Conservation (phyloP, 2,113 vertebrate genomes). For the Nothoprocta pentlandii region DNA sequence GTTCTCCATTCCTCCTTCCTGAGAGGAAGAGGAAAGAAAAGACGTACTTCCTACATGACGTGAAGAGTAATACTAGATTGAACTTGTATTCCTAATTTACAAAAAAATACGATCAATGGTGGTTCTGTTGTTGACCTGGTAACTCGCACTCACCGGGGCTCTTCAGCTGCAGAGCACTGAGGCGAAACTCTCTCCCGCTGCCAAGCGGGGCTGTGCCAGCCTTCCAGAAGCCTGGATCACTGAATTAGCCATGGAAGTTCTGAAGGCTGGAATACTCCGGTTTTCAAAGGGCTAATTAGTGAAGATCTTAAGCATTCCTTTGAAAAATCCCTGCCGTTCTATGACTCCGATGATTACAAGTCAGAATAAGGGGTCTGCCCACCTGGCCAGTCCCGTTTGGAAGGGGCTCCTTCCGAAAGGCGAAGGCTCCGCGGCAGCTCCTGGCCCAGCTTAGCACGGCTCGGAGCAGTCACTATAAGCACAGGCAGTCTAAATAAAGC, state of each 20-base stretch:
- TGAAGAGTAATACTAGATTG: fast-evolving
- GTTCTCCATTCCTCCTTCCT: neutral
- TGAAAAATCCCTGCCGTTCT: neutral
- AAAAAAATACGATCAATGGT: neutral
- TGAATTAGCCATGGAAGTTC: neutral
- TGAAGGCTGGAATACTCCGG: fast-evolving
- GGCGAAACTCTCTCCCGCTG: neutral
- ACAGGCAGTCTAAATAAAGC: neutral
- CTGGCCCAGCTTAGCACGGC: neutral
- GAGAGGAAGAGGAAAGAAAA: neutral
- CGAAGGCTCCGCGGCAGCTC: fast-evolving
- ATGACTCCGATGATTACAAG: neutral
- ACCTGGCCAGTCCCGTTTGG: neutral
- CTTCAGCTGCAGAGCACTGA: neutral
- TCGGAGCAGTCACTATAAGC: fast-evolving
- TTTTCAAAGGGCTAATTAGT: neutral
- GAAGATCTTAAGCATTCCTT: neutral
- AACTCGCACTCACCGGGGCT: neutral
- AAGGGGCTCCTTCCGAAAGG: neutral
- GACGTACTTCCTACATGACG: neutral
- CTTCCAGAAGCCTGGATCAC: neutral
- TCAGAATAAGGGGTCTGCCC: neutral
- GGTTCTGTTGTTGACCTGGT: neutral
- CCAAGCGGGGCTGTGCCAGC: neutral
- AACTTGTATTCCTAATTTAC: neutral